Conservation (phyloP, 30 jellyfish, hydroid and myxozoan genomes). For the Cassiopea andromeda region DNA sequence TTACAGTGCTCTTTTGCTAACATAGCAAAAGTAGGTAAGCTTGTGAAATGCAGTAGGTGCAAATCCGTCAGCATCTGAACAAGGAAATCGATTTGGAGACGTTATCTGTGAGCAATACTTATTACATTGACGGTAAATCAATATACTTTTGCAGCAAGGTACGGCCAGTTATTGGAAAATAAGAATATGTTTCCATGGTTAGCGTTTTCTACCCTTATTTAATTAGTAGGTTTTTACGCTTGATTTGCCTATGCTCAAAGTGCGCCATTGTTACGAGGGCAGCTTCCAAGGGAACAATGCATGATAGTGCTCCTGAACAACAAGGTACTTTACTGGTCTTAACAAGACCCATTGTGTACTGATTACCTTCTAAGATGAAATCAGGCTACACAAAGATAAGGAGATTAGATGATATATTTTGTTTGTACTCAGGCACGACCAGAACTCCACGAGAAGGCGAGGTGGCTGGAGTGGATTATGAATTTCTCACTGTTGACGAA, state of each 20-base stretch:
- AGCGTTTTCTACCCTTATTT: background rate
- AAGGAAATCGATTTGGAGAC: too few species aligned
- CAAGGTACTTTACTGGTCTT: background rate
- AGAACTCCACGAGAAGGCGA: constrained; percentile 96
- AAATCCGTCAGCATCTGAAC: too few species aligned
- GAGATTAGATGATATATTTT: background rate
- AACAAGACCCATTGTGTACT: background rate
- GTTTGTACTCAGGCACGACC: constrained; percentile 83
- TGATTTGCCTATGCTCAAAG: background rate
- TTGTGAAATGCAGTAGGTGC: too few species aligned
- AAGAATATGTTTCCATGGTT: background rate
- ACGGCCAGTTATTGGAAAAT: background rate
- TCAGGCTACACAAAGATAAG: background rate
- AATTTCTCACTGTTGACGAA: constrained; percentile 86
- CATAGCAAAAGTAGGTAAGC: too few species aligned
- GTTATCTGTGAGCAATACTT: too few species aligned
- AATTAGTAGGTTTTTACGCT: background rate
- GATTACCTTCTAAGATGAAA: background rate
- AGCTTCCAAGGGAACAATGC: background rate
- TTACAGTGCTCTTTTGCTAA: too few species aligned
- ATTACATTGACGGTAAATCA: too few species aligned
- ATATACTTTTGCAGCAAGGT: too few species aligned
- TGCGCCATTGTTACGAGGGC: background rate
- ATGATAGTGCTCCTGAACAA: background rate
- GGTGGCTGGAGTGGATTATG: constrained; percentile 98